Base-by-base conservation (phyloP, 1,140 invertebrate species). In the Akabosia matsudoensis region DNA sequence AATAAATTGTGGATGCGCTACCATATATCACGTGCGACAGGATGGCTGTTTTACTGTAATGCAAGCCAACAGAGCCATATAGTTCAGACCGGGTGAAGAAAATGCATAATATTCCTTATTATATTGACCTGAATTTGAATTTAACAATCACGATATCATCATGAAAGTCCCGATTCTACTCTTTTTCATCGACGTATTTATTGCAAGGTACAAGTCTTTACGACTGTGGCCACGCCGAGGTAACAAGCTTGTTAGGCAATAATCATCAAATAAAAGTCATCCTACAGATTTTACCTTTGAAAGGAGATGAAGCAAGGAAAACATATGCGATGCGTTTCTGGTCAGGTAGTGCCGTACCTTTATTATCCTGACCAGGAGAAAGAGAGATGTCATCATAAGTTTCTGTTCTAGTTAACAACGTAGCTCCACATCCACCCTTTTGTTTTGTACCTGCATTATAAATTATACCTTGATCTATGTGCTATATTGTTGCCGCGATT, bases 191-290 rank as follows among this genome's bases (percentile, higher is more conserved):
- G 61, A 67, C 22, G 30, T 67, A 67, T 67, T 61, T 61, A 61
- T 61, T 61, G 14, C 26, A 16, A 28, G 26, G 3, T 67, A 67
- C 61, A 67, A 67, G 24, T 67, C 30, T 67, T 67, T 67, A 67
- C 28, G 61, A 67, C 30, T 67, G 61, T 67, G 61, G 61, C 61
- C 61, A 67, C 61, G 61, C 61, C 61, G 61, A 67, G 61, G 61
- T 67, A 67, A 67, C 61, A 67, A 67, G 61, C 61, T 67, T 67
- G 61, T 67, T 67, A 67, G 61, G 61, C 61, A 67, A 67, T 67
- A 67, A 67, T 67, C 61, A 67, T 67, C 61, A 28, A 67, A 67
- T 67, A 67, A 67, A 67, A 28, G 61, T 67, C 61, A 24, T 30
- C 28, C 7, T 7, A 61, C 14, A 7, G 18, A 45, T 18, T 45